Conservation (phyloP, 2,113 vertebrate genomes). For the Fulmarus glacialis region DNA sequence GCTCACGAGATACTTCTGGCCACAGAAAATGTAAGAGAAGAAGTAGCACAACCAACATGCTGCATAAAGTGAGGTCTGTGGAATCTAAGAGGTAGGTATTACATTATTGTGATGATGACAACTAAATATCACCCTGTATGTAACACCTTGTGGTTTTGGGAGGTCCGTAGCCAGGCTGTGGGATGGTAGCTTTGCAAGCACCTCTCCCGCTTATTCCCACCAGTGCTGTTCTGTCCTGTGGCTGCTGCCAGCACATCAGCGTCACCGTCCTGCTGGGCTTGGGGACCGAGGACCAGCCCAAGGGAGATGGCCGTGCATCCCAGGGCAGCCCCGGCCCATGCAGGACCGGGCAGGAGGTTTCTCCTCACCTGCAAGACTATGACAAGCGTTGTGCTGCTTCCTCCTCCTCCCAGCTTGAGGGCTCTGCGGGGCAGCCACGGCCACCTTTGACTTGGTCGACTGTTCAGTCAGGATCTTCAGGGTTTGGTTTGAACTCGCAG, state of each 20-base stretch:
- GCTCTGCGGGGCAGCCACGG: not conserved
- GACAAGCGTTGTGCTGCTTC: not conserved
- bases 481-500: accelerated
- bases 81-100: not conserved
- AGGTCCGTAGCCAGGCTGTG: not conserved
- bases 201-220: not conserved
- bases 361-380: not conserved
- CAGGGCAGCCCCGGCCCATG: not conserved
- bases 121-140: accelerated
- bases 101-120: not conserved
- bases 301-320: accelerated
- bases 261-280: not conserved
- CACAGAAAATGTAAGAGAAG: not conserved
- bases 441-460: not conserved
- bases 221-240: not conserved
- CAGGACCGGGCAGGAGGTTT: not conserved
- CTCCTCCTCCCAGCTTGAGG: not conserved
- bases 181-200: not conserved
- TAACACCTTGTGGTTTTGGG: not conserved
- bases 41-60: accelerated
- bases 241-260: not conserved
- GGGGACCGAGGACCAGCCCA: not conserved
- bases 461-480: not conserved
- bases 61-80: not conserved
- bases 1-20: not conserved